phyloP scores from a whole-genome alignment of 2,113 vertebrate genomes.

The Corynorhinus townsendii region DNA sequence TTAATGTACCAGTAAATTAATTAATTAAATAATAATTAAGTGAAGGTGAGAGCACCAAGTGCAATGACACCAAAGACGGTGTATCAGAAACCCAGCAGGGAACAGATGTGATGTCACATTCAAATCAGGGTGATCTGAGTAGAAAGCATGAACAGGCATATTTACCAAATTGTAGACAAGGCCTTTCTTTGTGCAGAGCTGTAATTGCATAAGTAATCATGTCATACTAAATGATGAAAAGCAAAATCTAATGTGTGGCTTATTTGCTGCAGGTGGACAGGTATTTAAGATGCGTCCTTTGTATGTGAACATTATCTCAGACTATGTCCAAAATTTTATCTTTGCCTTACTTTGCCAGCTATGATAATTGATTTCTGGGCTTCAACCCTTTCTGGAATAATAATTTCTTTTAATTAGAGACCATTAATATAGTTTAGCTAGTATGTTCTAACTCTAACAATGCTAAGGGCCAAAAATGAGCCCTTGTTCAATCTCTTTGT shows the following conservation, averaged over 20 bases:
- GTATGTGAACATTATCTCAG: neutral
- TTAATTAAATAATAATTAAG: neutral
- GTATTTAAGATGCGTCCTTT: neutral
- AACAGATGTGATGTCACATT: neutral
- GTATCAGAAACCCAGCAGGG: neutral
- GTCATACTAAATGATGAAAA: neutral
- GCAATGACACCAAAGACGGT: neutral
- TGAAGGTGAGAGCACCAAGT: neutral
- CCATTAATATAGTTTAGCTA: conserved; percentile 32
- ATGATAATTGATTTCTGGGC: neutral
- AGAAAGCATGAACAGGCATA: neutral
- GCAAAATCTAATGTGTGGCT: neutral
- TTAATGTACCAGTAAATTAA: neutral
- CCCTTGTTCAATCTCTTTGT: neutral
- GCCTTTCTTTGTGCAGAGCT: neutral
- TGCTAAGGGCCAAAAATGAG: neutral
- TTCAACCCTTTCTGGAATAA: neutral
- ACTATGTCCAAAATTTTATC: neutral
- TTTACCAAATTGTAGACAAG: neutral
- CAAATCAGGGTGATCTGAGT: neutral
- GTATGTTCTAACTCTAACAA: neutral
- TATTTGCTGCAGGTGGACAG: neutral
- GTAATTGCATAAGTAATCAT: neutral
- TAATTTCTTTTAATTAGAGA: conserved; percentile 46
- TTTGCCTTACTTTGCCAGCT: neutral